A percentile compares a stretch with the other conserved stretches of the same genome.
phyloP scores from a whole-genome alignment of 1,140 invertebrate species.

The Lysiphlebus fabarum region DNA sequence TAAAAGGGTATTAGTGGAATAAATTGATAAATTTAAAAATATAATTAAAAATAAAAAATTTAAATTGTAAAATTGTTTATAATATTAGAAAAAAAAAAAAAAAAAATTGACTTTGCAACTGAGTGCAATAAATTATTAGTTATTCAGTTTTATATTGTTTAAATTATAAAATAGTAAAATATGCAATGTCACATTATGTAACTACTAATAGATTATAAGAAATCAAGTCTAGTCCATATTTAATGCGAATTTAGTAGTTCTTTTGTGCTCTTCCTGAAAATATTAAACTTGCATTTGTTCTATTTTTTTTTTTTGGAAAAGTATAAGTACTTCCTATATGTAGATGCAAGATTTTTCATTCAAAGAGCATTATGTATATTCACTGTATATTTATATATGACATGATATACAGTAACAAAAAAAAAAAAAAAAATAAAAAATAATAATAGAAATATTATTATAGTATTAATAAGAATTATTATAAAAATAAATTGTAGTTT shows the following conservation, averaged over 20 bases:
- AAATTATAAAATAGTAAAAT: conserved; percentile 32
- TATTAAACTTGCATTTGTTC: conserved; percentile 43
- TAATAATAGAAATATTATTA: no score
- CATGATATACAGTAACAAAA: conserved; percentile 28
- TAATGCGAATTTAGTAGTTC: conserved; percentile 50
- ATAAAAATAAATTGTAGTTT: no score
- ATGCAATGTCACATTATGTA: conserved; percentile 47
- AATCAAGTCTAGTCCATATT: conserved; percentile 57
- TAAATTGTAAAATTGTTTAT: neutral
- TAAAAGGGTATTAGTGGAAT: neutral
- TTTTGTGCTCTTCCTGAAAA: conserved; percentile 51
- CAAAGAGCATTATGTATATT: conserved; percentile 51
- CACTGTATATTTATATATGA: conserved; percentile 34
- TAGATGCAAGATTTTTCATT: conserved; percentile 43
- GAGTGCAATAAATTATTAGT: conserved; percentile 32
- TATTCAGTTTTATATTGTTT: no score
- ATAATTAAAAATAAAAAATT: neutral
- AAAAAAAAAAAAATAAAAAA: conserved; percentile 19
- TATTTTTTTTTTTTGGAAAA: conserved; percentile 10
- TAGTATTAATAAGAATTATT: no score
- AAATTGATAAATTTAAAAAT: neutral
- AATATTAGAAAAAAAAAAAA: conserved; percentile 2
- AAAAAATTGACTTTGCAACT: conserved; percentile 38
- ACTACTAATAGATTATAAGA: conserved; percentile 51
- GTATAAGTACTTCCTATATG: no score